Evolutionary conservation across 2,888 invertebrate genomes (phyloP), one percentile per base, ranked within the genome.

Genomic region (Drosophila tripunctata): DNA sequence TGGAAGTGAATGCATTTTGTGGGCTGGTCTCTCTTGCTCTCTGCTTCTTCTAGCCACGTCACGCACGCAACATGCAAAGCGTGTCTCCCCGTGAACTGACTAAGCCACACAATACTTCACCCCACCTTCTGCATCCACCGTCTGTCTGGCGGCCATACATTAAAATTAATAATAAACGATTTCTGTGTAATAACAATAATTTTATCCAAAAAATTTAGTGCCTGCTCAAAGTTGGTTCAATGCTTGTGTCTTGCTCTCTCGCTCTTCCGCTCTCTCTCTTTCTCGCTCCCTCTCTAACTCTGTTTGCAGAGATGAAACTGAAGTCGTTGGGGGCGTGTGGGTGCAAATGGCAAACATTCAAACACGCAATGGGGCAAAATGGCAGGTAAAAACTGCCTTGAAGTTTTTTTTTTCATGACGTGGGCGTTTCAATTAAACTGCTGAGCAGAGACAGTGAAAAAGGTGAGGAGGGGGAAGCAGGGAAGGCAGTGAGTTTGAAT

Each of bases 91-190:
- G 43, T 3, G 27, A 27, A 10, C 27, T n/a, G n/a, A n/a, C 2
- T 17, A 6, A 22, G 12, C 14, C 17, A 6, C 38, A 31, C 52
- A 27, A 14, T 19, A 24, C 12, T 36, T 30, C 70, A 24, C 19
- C 4, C 30, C 17, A 43, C 24, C 17, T 62, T 55, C 38, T 58
- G 56, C 47, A 43, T 27, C 47, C 61, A 27, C 22, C 14, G 41
- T 24, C 36, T 36, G 36, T 12, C n/a, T 10, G 55, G 68, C 65
- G 67, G 64, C 69, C 84, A 81, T 75, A 79, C 86, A 89, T 89
- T 88, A 89, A 89, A 89, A 89, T 89, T 89, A 89, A 89, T 89
- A 89, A 89, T 89, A 87, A 88, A 89, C 89, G 89, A 89, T 89
- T 86, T 87, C 82, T 66, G 81, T 81, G 84, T 80, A 84, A 88